Conservation (phyloP, 2,113 vertebrate genomes). For the Chloropsis cyanopogon region DNA sequence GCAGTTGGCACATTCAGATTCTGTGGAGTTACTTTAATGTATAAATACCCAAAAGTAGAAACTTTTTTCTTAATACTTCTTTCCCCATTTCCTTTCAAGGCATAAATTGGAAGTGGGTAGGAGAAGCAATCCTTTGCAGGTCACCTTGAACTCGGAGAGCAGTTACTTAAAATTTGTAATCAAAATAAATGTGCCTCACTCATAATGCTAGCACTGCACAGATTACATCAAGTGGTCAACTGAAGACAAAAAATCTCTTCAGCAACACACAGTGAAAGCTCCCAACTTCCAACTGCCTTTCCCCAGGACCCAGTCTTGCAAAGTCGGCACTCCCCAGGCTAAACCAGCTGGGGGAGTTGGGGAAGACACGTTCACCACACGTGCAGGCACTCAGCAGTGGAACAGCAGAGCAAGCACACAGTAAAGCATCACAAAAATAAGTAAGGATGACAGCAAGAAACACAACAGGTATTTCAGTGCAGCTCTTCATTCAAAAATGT, state of each 20-base stretch:
- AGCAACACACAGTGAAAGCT: neutral
- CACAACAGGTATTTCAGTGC: neutral
- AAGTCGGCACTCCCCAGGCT: neutral
- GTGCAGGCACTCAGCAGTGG: neutral
- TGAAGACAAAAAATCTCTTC: neutral
- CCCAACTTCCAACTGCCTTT: neutral
- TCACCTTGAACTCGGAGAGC: neutral
- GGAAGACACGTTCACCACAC: rapidly evolving
- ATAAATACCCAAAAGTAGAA: neutral
- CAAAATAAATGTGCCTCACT: neutral
- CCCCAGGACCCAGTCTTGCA: neutral
- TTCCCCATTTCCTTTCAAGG: neutral
- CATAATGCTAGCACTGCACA: neutral
- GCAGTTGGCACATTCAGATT: neutral
- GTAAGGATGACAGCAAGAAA: neutral
- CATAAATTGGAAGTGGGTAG: neutral
- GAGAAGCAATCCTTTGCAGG: neutral
- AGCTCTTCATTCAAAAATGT: neutral
- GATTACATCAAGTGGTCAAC: neutral
- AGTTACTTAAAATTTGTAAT: neutral
- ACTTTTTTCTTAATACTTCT: neutral
- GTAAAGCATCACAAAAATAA: neutral
- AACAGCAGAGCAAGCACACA: neutral
- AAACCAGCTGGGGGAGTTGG: neutral
- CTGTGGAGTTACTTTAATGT: neutral